These are phyloP conservation scores for Volucella inanis DNA, from an alignment of 2,888 invertebrate species.

Conservation along the genomic window DNA sequence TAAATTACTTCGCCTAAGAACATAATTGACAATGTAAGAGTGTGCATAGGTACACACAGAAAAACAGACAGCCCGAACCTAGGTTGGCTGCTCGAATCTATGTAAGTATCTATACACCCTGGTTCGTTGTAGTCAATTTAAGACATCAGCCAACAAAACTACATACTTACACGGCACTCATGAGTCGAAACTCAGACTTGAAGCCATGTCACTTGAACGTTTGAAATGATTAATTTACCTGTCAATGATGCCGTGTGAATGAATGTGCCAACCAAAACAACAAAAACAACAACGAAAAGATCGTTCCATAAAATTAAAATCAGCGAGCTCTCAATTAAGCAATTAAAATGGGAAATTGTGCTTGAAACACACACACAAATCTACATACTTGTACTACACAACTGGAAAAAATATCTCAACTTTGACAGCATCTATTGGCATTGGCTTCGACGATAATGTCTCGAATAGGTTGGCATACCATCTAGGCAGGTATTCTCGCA, in stretches of 20 bases:
- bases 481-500: background rate
- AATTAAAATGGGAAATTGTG: constrained; percentile 65
- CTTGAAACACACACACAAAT: background rate
- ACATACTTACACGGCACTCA: constrained; percentile 16
- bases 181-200: background rate
- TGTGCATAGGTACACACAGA: constrained; percentile 19
- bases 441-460: constrained; percentile 18
- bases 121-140: constrained; percentile 57
- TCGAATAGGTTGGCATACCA: constrained; percentile 7
- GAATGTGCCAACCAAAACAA: constrained; percentile 25
- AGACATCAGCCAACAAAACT: constrained; percentile 44
- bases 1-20: constrained; percentile 66
- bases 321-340: constrained; percentile 68
- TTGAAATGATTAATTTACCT: constrained; percentile 72
- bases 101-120: constrained; percentile 33
- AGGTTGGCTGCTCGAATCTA: too few relatives aligned
- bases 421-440: constrained; percentile 42
- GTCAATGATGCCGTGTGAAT: constrained; percentile 63
- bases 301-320: constrained; percentile 55
- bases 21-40: constrained; percentile 67
- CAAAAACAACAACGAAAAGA: constrained; percentile 5
- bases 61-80: background rate
- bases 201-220: constrained; percentile 62
- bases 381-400: background rate
- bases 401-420: constrained; percentile 24